These are phyloP conservation scores for Synergus japonicus DNA, from an alignment of 2,888 invertebrate species.

Conservation along the genomic window DNA sequence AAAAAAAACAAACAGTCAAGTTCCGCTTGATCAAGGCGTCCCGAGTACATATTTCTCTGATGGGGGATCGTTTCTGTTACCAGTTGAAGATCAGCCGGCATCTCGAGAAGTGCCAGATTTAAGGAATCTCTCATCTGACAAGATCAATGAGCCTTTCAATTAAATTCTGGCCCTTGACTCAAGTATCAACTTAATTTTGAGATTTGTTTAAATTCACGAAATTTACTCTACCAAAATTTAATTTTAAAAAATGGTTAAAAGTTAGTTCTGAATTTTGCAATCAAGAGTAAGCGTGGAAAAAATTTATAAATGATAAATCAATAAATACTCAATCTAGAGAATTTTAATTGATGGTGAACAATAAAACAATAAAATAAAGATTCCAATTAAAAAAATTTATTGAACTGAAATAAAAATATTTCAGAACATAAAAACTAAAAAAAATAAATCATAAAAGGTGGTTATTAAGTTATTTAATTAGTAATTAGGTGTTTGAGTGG, in stretches of 20 bases:
- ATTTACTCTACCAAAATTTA: not conserved
- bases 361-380: too few relatives aligned
- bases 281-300: too few relatives aligned
- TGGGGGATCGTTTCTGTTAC: constrained; percentile 6
- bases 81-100: constrained; percentile 28
- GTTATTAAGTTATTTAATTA: not conserved
- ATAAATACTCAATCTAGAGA: too few relatives aligned
- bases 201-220: not conserved
- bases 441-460: not conserved
- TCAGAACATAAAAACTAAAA: not conserved
- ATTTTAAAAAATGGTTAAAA: not conserved
- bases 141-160: not conserved
- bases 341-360: too few relatives aligned
- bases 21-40: constrained; percentile 29
- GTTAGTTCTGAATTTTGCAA: too few relatives aligned
- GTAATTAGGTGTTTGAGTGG: not conserved
- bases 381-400: not conserved
- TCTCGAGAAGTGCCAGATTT: constrained; percentile 9
- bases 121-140: not conserved
- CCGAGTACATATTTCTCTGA: constrained; percentile 17
- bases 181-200: not conserved
- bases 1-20: constrained; percentile 16
- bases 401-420: not conserved
- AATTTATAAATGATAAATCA: too few relatives aligned
- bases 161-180: not conserved